phyloP scores from a whole-genome alignment of 2,888 invertebrate species.

The Stratiomys singularior region DNA sequence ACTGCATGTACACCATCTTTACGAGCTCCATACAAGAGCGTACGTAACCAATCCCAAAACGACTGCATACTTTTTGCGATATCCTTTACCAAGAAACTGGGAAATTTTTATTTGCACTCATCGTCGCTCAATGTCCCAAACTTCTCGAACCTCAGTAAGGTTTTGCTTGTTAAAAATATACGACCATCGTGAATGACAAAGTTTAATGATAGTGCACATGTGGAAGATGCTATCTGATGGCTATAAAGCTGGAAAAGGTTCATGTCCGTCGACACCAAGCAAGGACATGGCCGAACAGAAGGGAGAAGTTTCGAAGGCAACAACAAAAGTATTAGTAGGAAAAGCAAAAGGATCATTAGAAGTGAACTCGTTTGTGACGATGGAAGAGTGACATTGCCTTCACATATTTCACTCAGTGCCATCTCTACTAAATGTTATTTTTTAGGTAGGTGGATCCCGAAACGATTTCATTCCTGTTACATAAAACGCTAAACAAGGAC shows the following conservation, averaged over 20 bases:
- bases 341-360: background rate
- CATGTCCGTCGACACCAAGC: constrained; percentile 27
- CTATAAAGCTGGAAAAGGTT: constrained; percentile 20
- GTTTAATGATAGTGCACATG: constrained; percentile 37
- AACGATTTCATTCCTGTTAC: no score
- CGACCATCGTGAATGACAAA: constrained; percentile 18
- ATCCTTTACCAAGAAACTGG: background rate
- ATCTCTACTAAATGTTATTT: no score
- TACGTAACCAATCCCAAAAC: no score
- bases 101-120: constrained; percentile 2
- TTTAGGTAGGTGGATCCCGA: no score
- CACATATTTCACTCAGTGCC: no score
- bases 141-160: background rate
- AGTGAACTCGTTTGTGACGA: background rate
- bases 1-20: no score
- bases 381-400: background rate
- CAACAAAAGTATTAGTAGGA: background rate
- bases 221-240: constrained; percentile 25
- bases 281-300: background rate
- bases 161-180: constrained; percentile 15
- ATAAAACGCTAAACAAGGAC: no score
- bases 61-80: no score
- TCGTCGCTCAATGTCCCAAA: constrained; percentile 2
- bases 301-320: background rate
- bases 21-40: no score